Base-by-base conservation (phyloP, 1,140 invertebrate genomes). In the Hycleus cichorii region DNA sequence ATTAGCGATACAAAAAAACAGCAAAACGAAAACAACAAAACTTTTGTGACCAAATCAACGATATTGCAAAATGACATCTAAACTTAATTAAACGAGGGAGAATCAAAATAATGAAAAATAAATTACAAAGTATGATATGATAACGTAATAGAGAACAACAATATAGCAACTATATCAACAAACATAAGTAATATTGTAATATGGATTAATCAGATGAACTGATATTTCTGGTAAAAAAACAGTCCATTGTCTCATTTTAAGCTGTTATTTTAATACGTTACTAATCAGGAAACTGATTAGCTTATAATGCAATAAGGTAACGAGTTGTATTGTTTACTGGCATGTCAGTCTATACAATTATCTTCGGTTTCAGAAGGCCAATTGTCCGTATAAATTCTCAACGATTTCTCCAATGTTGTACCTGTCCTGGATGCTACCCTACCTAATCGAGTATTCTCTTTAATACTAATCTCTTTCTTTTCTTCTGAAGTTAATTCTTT, bases 311-410 rank as follows among this genome's bases (percentile, higher is more conserved):
- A 71, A 54, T 67, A 71, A 39, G 64, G 57, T 54, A 68, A 66
- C 39, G 67, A 61, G 50, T 65, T 60, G 57, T 62, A 66, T 51
- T 58, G 59, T 58, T 66, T 67, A 55, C 59, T 59, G 52, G 53
- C 65, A 62, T 68, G 69, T 73, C 69, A 74, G 70, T 73, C 72
- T 60, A 66, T 64, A 51, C 57, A 65, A 63, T 64, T 60, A 50
- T 72, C 65, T 10, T 72, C 68, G 6, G 59, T 49, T 65, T 74
- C 69, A 48, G 61, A 63, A 42, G 69, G 67, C 57, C 68, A 67
- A 44, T 73, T 74, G 60, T 87, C 84, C 52, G 87, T 74, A 73
- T 89, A 86, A 64, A 90, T 90, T 75, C 87, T 89, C 27, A 90
- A 75, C 3, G 82, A 85, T 64, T 80, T 79, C 73, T 90, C 88